phyloP scores from a whole-genome alignment of 2,113 vertebrate species.

The Sminthopsis crassicaudata region DNA sequence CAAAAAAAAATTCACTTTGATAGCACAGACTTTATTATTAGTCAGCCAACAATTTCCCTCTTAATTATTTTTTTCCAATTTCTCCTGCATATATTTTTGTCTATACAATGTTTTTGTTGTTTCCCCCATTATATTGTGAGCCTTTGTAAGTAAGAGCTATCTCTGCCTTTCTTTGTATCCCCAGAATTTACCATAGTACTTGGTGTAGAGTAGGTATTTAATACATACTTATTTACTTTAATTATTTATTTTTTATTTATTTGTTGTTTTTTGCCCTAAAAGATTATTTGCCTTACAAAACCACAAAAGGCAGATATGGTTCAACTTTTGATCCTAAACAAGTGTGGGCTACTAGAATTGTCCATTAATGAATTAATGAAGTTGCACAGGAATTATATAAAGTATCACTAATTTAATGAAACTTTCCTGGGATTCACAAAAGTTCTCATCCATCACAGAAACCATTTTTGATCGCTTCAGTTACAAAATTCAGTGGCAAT shows the following conservation, averaged over 20 bases:
- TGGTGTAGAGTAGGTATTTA: neutral
- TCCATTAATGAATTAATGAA: constrained; percentile 9
- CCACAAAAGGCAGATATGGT: neutral
- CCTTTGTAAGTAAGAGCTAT: neutral
- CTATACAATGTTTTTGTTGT: neutral
- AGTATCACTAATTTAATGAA: constrained; percentile 44
- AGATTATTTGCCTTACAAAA: neutral
- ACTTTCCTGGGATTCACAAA: constrained; percentile 22
- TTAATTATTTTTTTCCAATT: neutral
- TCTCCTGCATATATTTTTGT: neutral
- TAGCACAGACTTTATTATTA: no score
- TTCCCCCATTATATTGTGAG: neutral
- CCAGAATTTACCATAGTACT: neutral
- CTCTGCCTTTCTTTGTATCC: neutral
- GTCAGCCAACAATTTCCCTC: neutral
- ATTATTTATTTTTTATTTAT: neutral
- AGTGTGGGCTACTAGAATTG: constrained; percentile 12
- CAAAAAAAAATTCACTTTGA: no score
- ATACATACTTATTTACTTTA: neutral
- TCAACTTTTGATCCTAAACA: neutral
- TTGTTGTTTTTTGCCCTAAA: constrained; percentile 1
- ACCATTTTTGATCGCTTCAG: constrained; percentile 60
- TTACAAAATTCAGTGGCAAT: constrained; percentile 71
- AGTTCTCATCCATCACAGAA: constrained; percentile 29
- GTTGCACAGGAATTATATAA: constrained; percentile 29